Conservation (phyloP, 2,888 invertebrate species). For the Axea sp. region DNA sequence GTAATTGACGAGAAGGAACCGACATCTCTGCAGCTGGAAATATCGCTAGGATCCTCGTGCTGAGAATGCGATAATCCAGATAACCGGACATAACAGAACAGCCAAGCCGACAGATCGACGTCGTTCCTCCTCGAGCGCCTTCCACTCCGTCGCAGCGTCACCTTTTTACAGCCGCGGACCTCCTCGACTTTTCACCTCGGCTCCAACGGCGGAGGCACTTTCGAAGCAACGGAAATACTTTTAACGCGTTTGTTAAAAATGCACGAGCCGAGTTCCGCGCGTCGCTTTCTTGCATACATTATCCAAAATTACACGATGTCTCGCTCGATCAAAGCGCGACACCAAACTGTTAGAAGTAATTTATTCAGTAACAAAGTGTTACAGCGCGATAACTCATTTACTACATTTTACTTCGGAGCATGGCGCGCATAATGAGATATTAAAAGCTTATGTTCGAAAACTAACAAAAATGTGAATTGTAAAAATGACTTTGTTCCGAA, state of each 20-base stretch:
- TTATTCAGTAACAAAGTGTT: constrained; percentile 9
- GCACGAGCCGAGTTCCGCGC: constrained; percentile 2
- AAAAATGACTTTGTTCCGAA: too few relatives aligned
- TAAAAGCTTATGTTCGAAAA: background rate
- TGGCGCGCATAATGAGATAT: background rate
- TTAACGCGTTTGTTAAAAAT: constrained; percentile 15
- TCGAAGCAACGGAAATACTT: constrained; percentile 50
- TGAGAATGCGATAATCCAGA: constrained; percentile 79
- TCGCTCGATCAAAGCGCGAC: constrained; percentile 17
- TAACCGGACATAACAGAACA: constrained; percentile 78
- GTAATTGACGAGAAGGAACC: constrained; percentile 71
- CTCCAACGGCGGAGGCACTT: constrained; percentile 62
- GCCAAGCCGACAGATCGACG: constrained; percentile 66
- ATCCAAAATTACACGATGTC: constrained; percentile 10
- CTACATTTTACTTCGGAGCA: background rate
- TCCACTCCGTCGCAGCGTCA: constrained; percentile 76
- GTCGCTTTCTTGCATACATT: constrained; percentile 3
- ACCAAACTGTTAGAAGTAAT: background rate
- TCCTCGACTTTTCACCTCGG: constrained; percentile 66
- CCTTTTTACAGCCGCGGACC: constrained; percentile 65
- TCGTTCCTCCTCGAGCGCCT: constrained; percentile 71
- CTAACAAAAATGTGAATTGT: background rate
- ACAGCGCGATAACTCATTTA: constrained; percentile 2
- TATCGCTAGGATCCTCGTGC: constrained; percentile 72
- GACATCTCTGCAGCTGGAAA: constrained; percentile 65